Conservation (phyloP, 2,888 invertebrate species). For the Leptopilina myrica region DNA sequence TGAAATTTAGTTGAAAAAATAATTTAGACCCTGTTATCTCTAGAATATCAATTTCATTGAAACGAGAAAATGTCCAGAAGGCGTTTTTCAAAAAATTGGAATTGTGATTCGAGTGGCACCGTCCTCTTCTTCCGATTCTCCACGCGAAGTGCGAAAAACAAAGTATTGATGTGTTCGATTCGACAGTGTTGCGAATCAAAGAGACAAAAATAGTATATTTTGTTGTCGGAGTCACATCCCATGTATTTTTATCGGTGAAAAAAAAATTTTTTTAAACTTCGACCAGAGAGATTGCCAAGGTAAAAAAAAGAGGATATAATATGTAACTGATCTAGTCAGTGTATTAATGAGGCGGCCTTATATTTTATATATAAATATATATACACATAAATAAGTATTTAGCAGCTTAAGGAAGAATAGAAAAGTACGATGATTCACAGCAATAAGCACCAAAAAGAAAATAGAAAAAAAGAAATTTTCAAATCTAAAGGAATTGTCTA, state of each 20-base stretch:
- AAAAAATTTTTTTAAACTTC: constrained; percentile 41
- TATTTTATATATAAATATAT: constrained; percentile 59
- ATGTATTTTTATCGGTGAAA: constrained; percentile 67
- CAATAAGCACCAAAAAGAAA: constrained; percentile 38
- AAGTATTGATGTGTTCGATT: constrained; percentile 40
- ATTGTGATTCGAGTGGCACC: constrained; percentile 8
- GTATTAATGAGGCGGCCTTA: constrained; percentile 75
- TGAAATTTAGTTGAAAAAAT: neutral
- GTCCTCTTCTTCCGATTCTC: constrained; percentile 31
- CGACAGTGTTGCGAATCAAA: constrained; percentile 46
- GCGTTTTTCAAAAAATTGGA: constrained; percentile 3
- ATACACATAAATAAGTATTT: constrained; percentile 43
- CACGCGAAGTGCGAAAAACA: constrained; percentile 22
- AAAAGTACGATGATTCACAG: constrained; percentile 43
- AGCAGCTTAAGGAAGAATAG: constrained; percentile 55
- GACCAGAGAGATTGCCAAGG: constrained; percentile 58
- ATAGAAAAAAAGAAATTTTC: constrained; percentile 47
- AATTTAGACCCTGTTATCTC: neutral
- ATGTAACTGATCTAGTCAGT: constrained; percentile 76
- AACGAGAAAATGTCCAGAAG: neutral
- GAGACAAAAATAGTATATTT: constrained; percentile 63
- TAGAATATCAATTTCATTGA: constrained; percentile 6
- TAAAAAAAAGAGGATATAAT: constrained; percentile 52
- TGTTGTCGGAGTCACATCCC: constrained; percentile 68
- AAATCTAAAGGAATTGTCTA: constrained; percentile 50